Evolutionary conservation across 2,888 invertebrate species (phyloP).

Genomic region (Polydrusus tereticollis): DNA sequence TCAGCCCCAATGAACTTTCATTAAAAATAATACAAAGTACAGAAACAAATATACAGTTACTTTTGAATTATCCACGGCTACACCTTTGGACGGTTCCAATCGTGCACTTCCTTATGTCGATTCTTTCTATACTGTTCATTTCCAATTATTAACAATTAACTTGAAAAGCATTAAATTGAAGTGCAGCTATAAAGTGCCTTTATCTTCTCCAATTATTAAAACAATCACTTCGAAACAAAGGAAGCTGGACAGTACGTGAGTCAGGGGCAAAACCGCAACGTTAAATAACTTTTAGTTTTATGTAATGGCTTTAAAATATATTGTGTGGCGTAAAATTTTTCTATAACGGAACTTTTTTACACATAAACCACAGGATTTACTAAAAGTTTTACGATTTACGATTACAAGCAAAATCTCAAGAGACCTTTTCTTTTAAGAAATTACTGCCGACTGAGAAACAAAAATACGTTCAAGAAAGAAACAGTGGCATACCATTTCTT

Average conservation of each 20-base stretch:
- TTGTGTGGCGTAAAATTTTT: too few species aligned
- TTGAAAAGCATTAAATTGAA: constrained; percentile 12
- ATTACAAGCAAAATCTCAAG: too few species aligned
- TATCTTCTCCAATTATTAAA: constrained; percentile 18
- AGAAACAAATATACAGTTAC: constrained; percentile 7
- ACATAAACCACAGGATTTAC: too few species aligned
- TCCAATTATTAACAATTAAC: constrained; percentile 22
- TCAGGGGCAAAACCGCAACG: not conserved
- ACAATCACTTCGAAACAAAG: constrained; percentile 13
- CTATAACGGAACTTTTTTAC: too few species aligned
- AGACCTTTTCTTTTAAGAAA: too few species aligned
- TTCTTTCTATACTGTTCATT: constrained; percentile 2
- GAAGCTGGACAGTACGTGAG: not conserved
- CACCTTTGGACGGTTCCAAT: constrained; percentile 11
- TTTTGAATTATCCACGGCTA: constrained; percentile 1
- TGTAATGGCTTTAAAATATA: not conserved
- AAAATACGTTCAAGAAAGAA: too few species aligned
- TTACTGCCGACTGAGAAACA: too few species aligned
- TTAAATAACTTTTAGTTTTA: not conserved
- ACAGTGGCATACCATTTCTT: too few species aligned
- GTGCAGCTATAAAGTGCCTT: constrained; percentile 6
- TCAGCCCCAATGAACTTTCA: too few species aligned
- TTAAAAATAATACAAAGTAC: not conserved
- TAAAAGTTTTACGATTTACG: too few species aligned
- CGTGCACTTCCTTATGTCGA: constrained; percentile 10